Evolutionary conservation across 1,140 invertebrate species (phyloP).

Genomic region (Micrasema longulum): DNA sequence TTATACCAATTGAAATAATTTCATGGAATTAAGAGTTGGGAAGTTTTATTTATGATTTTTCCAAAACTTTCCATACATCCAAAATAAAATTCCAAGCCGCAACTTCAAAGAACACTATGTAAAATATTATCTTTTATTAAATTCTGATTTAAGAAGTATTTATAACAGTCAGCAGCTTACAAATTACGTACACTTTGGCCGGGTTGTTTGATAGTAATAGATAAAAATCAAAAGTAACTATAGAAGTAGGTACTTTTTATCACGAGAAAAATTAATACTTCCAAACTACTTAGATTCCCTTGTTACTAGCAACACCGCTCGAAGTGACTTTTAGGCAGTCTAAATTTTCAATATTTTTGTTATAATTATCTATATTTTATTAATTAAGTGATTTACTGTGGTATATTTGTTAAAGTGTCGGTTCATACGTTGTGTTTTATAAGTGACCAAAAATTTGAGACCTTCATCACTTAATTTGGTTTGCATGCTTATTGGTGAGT

Average conservation of each 20-base stretch:
- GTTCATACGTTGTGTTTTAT: constrained; percentile 11
- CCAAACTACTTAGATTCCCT: neutral
- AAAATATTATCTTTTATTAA: no score
- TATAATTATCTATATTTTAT: constrained; percentile 18
- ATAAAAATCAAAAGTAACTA: neutral
- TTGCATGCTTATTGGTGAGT: constrained; percentile 38
- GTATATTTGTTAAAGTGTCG: constrained; percentile 3
- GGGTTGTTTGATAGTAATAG: neutral
- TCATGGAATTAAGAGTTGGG: no score
- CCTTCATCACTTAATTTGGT: constrained; percentile 5
- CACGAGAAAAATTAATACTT: neutral
- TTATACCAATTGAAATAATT: no score
- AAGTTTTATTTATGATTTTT: no score
- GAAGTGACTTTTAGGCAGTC: constrained; percentile 41
- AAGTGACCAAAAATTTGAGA: constrained; percentile 11
- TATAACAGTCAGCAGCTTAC: neutral
- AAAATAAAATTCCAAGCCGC: no score
- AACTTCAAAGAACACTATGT: no score
- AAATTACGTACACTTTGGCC: constrained; percentile 7
- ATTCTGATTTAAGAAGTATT: no score
- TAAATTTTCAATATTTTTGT: constrained; percentile 34
- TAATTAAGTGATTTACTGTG: constrained; percentile 20
- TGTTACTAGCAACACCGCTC: constrained; percentile 10
- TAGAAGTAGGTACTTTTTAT: neutral
- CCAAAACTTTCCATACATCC: no score